Base-by-base conservation (phyloP, 2,888 invertebrate species). In the Nectonema munidae region DNA sequence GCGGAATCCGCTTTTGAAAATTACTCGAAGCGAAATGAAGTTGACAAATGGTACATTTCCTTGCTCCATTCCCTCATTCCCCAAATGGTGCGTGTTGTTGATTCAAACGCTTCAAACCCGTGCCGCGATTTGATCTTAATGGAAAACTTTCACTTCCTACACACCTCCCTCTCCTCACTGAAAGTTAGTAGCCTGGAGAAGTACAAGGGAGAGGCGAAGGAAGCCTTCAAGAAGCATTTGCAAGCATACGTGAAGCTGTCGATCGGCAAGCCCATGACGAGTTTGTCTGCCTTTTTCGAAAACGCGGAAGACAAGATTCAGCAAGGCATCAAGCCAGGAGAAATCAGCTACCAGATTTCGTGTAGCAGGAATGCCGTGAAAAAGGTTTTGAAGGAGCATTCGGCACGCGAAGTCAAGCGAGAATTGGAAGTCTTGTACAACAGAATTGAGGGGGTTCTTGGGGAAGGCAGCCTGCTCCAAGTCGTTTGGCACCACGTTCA, bases 401-500 rank as follows among this genome's bases (percentile, higher is more conserved):
- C 86, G 2, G 70, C 69, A 4, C 68, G 71, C 49, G 71, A 79
- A 65, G 57, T 57, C 14, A 79, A 79, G 57, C 72, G 71, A 53
- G 76, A 79, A 2, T 60, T 86, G 44, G 81, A 83, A 56, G 68
- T 73, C 49, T 62, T 89, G 43, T 83, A 79, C 56, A 71, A 71
- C 55, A 81, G 79, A 56, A 79, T 89, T 40, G 89, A 89, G 54
- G 89, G 89, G 60, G 86, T 95, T 57, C 61, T 89, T 33, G 76
- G 75, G 49, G 81, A 81, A 56, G 76, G 77, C 20, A 81, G 77
- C 51, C 62, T 83, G 44, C 62, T 81, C 49, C 74, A 76, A 64
- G 64, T 95, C 37, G 89, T 95, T 41, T 95, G 95, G 95, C 68
- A 79, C 52, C 76, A 81, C 48, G 86, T 95, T 86, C 86, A 89